These are phyloP conservation scores for Crocodylus rhombifer DNA, from an alignment of 2,797 vertebrate species.

Conservation along the genomic window DNA sequence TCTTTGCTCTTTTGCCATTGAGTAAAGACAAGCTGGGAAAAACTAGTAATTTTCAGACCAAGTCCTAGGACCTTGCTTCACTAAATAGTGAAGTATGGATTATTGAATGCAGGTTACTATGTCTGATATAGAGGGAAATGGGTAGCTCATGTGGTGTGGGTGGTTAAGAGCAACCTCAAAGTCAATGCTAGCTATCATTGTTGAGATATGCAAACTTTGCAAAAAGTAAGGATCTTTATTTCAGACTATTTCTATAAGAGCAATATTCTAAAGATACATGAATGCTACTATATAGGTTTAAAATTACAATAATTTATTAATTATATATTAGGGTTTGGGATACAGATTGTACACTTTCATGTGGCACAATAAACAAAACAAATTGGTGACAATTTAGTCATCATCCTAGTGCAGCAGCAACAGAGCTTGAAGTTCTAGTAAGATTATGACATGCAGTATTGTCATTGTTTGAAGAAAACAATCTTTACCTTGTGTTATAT, in stretches of 20 bases:
- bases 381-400: not conserved
- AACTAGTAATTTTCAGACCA: too few relatives aligned
- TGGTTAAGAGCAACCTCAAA: too few relatives aligned
- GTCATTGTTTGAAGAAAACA: not conserved
- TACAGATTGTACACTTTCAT: not conserved
- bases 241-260: not conserved
- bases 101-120: too few relatives aligned
- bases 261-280: not conserved
- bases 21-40: too few relatives aligned
- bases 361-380: not conserved
- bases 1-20: too few relatives aligned
- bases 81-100: too few relatives aligned
- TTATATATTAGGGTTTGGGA: not conserved
- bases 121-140: too few relatives aligned
- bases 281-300: not conserved
- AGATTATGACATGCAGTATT: not conserved
- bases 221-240: accelerated
- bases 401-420: not conserved
- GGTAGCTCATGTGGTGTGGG: too few relatives aligned
- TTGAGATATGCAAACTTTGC: too few relatives aligned
- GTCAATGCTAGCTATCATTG: too few relatives aligned
- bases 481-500: not conserved
- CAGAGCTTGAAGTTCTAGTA: not conserved
- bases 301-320: not conserved
- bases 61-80: too few relatives aligned